Evolutionary conservation across 1,140 invertebrate species (phyloP).

Genomic region (Drosophila sp.): DNA sequence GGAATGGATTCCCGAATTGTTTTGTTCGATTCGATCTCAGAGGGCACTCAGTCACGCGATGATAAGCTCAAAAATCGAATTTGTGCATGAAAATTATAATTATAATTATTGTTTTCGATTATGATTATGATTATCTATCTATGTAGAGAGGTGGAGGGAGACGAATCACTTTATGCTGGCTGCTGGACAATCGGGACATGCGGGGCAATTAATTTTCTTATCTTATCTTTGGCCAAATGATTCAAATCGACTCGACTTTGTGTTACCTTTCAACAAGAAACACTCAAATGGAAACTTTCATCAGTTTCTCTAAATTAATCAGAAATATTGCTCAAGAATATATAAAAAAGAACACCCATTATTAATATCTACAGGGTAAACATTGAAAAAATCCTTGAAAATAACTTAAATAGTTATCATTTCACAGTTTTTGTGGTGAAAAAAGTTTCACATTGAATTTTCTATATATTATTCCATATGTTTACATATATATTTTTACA

Average conservation of each 20-base stretch:
- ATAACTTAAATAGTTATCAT: too few species aligned
- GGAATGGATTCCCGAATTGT: constrained; percentile 5
- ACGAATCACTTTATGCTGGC: constrained; percentile 53
- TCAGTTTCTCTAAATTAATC: too few species aligned
- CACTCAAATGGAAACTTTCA: too few species aligned
- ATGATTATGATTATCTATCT: constrained; percentile 56
- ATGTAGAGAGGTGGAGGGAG: not conserved
- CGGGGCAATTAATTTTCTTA: constrained; percentile 1
- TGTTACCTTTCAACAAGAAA: too few species aligned
- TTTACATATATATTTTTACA: not conserved
- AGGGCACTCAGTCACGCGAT: constrained; percentile 57
- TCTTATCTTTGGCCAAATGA: not conserved
- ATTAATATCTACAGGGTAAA: too few species aligned
- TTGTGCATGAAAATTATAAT: constrained; percentile 66
- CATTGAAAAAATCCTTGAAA: too few species aligned
- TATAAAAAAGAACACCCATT: too few species aligned
- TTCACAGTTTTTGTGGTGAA: too few species aligned
- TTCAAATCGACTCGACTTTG: too few species aligned
- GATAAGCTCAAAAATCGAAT: constrained; percentile 76
- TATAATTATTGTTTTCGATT: constrained; percentile 15
- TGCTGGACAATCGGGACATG: not conserved
- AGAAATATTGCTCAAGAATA: too few species aligned
- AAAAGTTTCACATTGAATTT: too few species aligned
- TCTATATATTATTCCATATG: not conserved
- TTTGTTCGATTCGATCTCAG: constrained; percentile 12